Percentiles rank a stretch among this genome's conserved stretches.
phyloP scores from a whole-genome alignment of 2,797 vertebrate genomes.

The Enteromius argenteus region DNA sequence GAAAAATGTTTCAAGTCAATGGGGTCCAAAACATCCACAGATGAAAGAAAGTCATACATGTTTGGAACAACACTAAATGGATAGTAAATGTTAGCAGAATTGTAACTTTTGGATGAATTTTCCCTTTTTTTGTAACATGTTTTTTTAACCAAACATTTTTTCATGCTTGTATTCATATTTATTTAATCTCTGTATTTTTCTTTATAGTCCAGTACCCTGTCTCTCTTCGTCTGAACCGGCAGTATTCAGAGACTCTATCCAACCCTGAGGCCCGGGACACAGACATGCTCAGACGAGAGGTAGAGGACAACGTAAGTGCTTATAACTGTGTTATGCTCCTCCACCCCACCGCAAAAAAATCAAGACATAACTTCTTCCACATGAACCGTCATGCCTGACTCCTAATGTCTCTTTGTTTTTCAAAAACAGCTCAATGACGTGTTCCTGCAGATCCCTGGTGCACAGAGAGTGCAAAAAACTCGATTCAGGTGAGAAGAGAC shows the following conservation, averaged over 20 bases:
- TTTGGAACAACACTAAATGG: not conserved
- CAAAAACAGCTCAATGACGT: slow-evolving; percentile 85
- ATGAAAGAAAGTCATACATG: not conserved
- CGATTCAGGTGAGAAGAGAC: slow-evolving; percentile 86
- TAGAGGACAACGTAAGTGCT: slow-evolving; percentile 87
- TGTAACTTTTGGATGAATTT: not conserved
- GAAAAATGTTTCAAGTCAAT: not conserved
- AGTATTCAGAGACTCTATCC: slow-evolving; percentile 86
- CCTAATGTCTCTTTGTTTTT: slow-evolving; percentile 5
- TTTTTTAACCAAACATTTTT: not conserved
- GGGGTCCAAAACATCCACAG: not conserved
- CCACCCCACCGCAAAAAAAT: not conserved
- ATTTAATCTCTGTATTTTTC: not conserved
- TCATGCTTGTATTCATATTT: not conserved
- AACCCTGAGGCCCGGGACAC: slow-evolving; percentile 84
- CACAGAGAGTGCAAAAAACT: slow-evolving; percentile 87
- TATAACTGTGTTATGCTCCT: not conserved
- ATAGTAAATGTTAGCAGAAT: not conserved
- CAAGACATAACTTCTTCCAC: not conserved
- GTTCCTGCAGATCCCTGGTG: slow-evolving; percentile 86
- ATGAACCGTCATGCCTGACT: slow-evolving; percentile 4
- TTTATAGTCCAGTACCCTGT: slow-evolving; percentile 82
- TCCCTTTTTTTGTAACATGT: not conserved
- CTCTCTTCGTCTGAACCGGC: slow-evolving; percentile 87
- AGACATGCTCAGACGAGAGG: slow-evolving; percentile 86